Evolutionary conservation across 2,113 vertebrate species (phyloP).

Genomic region (Rhinolophus sinicus): DNA sequence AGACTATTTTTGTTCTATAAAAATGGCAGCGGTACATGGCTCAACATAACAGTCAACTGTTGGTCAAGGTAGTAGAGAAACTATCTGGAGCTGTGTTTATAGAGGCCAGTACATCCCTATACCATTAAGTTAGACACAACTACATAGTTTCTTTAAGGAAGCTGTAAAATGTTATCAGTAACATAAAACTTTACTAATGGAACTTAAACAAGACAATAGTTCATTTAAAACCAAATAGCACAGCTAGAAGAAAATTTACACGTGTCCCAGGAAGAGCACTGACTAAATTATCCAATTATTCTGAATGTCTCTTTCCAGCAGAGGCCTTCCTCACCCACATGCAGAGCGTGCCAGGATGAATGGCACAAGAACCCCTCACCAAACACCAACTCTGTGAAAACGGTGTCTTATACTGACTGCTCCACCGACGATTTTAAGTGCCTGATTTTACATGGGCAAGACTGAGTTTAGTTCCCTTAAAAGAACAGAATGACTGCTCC

Average conservation of each 20-base stretch:
- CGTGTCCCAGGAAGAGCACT: neutral
- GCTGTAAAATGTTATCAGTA: neutral
- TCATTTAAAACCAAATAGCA: neutral
- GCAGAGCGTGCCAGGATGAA: neutral
- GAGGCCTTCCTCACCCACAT: rapidly evolving
- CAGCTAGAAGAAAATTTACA: neutral
- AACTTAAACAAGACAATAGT: neutral
- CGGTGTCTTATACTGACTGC: neutral
- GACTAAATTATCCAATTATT: neutral
- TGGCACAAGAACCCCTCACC: neutral
- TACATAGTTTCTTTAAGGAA: neutral
- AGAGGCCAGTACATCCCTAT: neutral
- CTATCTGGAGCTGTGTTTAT: neutral
- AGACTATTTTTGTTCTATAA: neutral
- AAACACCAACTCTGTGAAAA: neutral
- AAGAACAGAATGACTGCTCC: neutral
- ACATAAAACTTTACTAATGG: neutral
- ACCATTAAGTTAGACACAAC: neutral
- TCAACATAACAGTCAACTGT: neutral
- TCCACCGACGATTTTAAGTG: neutral
- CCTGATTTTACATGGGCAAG: neutral
- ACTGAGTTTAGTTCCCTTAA: neutral
- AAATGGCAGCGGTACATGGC: neutral
- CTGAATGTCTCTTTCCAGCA: neutral
- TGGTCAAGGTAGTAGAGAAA: conserved; percentile 5